Base-by-base conservation (phyloP, 2,888 invertebrate species). In the Archips crataeganus region DNA sequence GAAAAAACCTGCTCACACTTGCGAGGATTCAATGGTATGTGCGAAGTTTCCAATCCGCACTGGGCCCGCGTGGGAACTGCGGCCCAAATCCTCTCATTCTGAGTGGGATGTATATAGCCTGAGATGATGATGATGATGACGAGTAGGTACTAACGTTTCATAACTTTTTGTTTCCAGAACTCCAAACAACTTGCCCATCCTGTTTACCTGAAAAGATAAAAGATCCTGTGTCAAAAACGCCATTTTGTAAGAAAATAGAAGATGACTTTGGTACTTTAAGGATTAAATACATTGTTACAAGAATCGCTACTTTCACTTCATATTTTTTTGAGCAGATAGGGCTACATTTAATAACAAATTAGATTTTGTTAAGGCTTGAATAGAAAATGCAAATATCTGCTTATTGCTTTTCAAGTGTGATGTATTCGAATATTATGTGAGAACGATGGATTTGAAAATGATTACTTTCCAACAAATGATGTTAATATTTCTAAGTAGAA, bases 301-400 rank as follows among this genome's bases (percentile, higher is more conserved):
- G 62, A 62, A 36, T 62, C 45, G 59, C 54, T 42, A 71, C 32
- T 13, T 23, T 62, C 54, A 62, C 67, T 51, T 62, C 67, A 62
- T 62, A 72, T 72, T 71, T 60, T 47, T 67, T 45, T 34, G 61
- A 34, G 45, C 23, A 54, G 54, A 34, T 62, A 47, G 67, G 62
- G 67, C 61, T 36, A 10, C 54, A 72, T 72, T 72, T 61, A 54
- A 67, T 67, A 67, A 62, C 61, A 54, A 45, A 72, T 72, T 67
- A 47, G 67, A 68, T 62, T 9, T 23, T 15, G n/a, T 68, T 63
- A 63, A 72, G 54, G 57, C 23, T 36, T 57, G 62, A 57, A 63
- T 63, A 47, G 47, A 62, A 72, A 47, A 62, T 72, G 57, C 57
- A 63, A 72, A 68, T 72, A 61, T 62, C 36, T 57, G 59, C 42